Evolutionary conservation across 1,140 invertebrate genomes (phyloP), one percentile per base, ranked within the genome.

Genomic region (Globodera ellingtonae): DNA sequence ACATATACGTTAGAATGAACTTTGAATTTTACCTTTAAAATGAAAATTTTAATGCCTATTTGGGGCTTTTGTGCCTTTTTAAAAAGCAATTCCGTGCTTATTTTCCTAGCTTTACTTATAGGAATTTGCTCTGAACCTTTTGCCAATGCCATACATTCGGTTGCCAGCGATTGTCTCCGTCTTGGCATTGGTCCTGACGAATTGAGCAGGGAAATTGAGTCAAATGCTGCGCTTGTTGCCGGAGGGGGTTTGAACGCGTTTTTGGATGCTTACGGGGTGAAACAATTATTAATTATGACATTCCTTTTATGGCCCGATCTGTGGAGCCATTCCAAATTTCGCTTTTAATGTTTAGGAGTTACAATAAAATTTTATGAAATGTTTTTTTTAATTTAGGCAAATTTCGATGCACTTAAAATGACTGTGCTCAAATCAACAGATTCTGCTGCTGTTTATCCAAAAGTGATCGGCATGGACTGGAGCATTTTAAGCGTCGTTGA

Each of bases 401-500:
- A 75, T 75, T 75, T 75, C 35, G 13, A 35, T 24, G 2, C 21
- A 52, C 24, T 75, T 66, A 15, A 62, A 62, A 2, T 15, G 24
- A 6, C 67, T 5, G 5, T 70, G 67, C 4, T 13, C 8, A 77
- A 67, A 62, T 24, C 75, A 6, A 62, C 47, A 18, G 75, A 13
- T 13, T 15, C 21, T 10, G 9, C 35, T 62, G 62, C 10, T 21
- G n/a, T 21, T 9, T 65, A 78, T 48, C 73, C 79, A 48, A 80
- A 73, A 74, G 56, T 80, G 13, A n/a, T 78, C 13, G 79, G 73
- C 21, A 80, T 80, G 48, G 78, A 81, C 56, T 81, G 80, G 80
- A 81, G 76, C 65, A 79, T 81, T 74, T 56, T 79, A 7, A 81
- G 80, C 67, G 80, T 81, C 18, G 66, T 81, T 21, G 80, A 81